phyloP scores from a whole-genome alignment of 2,113 vertebrate species.

The Tapirus terrestris region DNA sequence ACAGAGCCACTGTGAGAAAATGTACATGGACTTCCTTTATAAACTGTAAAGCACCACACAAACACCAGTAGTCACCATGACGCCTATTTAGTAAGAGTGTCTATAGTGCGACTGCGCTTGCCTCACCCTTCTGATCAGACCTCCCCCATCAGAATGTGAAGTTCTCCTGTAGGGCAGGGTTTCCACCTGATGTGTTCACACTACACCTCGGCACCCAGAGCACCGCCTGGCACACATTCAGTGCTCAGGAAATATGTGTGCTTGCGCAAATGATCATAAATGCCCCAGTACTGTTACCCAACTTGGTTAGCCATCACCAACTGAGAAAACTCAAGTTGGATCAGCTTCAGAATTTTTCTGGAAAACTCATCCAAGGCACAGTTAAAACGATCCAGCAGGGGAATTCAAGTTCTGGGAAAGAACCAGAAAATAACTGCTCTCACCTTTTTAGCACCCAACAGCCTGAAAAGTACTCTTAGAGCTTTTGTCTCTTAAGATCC shows the following conservation, averaged over 20 bases:
- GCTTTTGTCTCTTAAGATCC: background rate
- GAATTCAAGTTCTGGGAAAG: slow-evolving; percentile 4
- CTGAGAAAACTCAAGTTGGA: background rate
- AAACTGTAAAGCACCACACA: background rate
- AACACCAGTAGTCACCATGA: background rate
- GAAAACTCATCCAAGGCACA: background rate
- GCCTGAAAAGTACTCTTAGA: background rate
- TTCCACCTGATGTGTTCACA: background rate
- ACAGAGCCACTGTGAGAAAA: background rate
- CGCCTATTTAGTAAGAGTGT: background rate
- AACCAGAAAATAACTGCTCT: background rate
- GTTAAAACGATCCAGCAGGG: background rate
- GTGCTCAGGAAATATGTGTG: background rate
- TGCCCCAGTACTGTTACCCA: background rate
- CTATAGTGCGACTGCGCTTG: background rate
- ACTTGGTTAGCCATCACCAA: background rate
- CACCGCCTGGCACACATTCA: background rate
- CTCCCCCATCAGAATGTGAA: background rate
- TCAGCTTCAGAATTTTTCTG: background rate
- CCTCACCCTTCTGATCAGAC: background rate
- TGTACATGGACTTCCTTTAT: fast-evolving
- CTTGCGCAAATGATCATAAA: slow-evolving; percentile 13
- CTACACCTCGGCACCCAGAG: background rate
- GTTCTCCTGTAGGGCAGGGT: background rate
- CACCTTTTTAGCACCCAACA: background rate